These are phyloP conservation scores for rabbit (Oryctolagus cuniculus) DNA, from an alignment of 2,113 vertebrate species.

Conservation along the genomic window DNA sequence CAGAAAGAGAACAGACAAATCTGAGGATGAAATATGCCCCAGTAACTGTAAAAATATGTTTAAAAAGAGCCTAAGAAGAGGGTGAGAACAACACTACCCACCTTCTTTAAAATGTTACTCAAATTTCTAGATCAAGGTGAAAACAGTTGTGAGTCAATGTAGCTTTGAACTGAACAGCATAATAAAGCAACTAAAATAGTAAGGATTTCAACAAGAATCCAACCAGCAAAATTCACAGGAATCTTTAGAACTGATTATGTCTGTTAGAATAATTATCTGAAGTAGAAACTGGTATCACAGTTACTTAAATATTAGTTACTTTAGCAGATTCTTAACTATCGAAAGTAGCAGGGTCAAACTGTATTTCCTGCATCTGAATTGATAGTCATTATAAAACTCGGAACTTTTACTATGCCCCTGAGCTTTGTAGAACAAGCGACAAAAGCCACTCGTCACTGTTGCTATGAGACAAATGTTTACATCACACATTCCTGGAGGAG, in stretches of 20 bases:
- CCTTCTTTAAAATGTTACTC: conserved; percentile 9
- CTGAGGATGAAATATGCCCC: background rate
- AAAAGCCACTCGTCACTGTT: conserved; percentile 19
- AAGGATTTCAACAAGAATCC: conserved; percentile 71
- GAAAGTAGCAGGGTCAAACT: conserved; percentile 62
- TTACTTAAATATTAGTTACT: conserved; percentile 79
- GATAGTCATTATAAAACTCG: conserved; percentile 59
- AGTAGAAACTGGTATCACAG: conserved; percentile 52
- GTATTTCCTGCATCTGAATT: conserved; percentile 57
- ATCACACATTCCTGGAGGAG: conserved; percentile 68
- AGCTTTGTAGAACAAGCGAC: conserved; percentile 60
- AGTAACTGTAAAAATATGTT: background rate
- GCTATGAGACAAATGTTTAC: conserved; percentile 58
- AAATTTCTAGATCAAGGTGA: conserved; percentile 70
- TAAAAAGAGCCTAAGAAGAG: background rate
- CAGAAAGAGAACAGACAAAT: background rate
- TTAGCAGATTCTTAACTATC: background rate
- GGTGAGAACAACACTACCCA: background rate
- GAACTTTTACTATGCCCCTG: conserved; percentile 3
- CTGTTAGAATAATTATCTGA: conserved; percentile 78
- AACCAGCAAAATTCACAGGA: conserved; percentile 76
- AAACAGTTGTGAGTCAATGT: conserved; percentile 32
- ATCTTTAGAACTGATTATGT: conserved; percentile 82
- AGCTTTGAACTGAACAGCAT: conserved; percentile 53
- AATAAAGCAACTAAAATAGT: conserved; percentile 71